Base-by-base conservation (phyloP, 2,888 invertebrate genomes). In the Bellardia bayeri region DNA sequence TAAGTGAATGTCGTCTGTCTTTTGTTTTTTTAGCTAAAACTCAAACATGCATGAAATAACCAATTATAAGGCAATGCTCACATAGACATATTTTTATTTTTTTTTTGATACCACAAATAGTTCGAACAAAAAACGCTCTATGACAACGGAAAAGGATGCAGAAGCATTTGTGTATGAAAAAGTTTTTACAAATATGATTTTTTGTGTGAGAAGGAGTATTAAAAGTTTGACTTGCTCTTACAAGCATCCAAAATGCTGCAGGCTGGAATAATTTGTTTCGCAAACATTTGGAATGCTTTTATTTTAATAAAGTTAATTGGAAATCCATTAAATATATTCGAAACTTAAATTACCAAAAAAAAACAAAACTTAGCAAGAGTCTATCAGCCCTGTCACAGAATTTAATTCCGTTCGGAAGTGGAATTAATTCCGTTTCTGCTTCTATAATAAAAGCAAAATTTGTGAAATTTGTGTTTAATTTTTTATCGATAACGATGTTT, bases 1-100 rank as follows among this genome's bases (percentile, higher is more conserved):
- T 71, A 49, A 58, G 49, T 81, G 40, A 40, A 8, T 71, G 37
- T 66, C 45, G 45, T 66, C 49, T 16, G 56, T 64, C 56, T 80
- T 63, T 78, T 78, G 58, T 56, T 63, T 13, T 13, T 64, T 72
- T 42, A 66, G 33, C 37, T 66, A 42, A 75, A 80, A 80, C 54
- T 75, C 80, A 85, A 81, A 81, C 81, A 84, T 84, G 84, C 84
- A 82, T 87, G 84, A 82, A 87, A 84, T 87, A 84, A 78, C 76
- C 87, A 87, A 87, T 87, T 87, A 78, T 49, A 79, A 51, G 63
- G 30, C 49, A 78, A 74, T 74, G 51, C 23, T 74, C 63, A 42
- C 45, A 63, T 14, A 82, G 66, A 49, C 56, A 80, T 11, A 61
- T 69, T 30, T 40, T 37, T 23, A 49, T 69, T 30, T 40, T 37